phyloP scores from a whole-genome alignment of 2,113 vertebrate species.

The Ardeotis arabs region DNA sequence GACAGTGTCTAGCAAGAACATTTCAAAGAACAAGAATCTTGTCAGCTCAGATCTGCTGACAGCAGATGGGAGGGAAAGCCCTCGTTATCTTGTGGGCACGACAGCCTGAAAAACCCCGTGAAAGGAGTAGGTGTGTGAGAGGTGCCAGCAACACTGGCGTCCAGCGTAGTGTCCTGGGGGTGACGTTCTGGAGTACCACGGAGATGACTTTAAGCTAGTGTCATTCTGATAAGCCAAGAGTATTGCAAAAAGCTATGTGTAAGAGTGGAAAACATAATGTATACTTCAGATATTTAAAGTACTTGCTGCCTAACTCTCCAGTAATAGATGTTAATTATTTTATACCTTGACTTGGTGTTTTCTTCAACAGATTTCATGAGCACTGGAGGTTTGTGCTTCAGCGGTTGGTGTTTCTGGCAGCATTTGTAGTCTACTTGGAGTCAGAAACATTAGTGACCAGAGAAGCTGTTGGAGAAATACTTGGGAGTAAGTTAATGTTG shows the following conservation, averaged over 20 bases:
- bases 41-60: not conserved
- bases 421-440: conserved; percentile 94
- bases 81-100: not conserved
- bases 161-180: fast-evolving
- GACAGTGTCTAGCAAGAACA: not conserved
- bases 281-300: not conserved
- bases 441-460: conserved; percentile 90
- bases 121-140: not conserved
- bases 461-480: conserved; percentile 90
- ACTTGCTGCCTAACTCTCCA: not conserved
- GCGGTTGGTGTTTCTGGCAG: conserved; percentile 89
- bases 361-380: conserved; percentile 88
- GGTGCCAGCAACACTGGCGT: fast-evolving
- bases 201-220: not conserved
- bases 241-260: not conserved
- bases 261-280: not conserved
- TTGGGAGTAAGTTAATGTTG: conserved; percentile 86
- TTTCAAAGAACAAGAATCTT: not conserved
- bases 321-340: not conserved
- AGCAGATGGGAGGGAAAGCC: not conserved
- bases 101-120: not conserved
- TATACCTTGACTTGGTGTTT: not conserved
- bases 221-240: not conserved
- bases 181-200: not conserved
- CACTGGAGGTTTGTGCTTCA: conserved; percentile 98